Evolutionary conservation across 2,113 vertebrate species (phyloP).

Genomic region (Saccopteryx leptura): DNA sequence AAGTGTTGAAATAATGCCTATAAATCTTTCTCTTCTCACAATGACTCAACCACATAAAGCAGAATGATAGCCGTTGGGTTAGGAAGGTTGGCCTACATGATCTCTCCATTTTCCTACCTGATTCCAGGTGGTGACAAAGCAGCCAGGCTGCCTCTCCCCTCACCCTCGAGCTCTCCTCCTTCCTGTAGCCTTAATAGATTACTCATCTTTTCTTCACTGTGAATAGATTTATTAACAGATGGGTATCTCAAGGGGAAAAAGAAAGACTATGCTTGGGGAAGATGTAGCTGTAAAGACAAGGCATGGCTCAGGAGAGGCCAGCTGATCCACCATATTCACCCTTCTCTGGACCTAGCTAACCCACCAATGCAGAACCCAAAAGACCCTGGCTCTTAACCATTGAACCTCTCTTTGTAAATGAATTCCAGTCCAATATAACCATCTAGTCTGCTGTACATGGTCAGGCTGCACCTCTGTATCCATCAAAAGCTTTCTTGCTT

Average conservation of each 20-base stretch:
- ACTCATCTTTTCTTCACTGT: conserved; percentile 27
- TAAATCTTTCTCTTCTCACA: conserved; percentile 75
- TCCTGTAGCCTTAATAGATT: background rate
- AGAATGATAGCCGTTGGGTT: conserved; percentile 68
- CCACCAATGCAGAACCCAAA: background rate
- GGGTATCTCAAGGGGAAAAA: background rate
- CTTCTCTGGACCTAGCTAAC: background rate
- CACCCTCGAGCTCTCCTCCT: background rate
- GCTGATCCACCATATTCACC: background rate
- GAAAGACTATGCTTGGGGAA: background rate
- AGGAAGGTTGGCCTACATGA: conserved; percentile 47
- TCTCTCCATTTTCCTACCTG: background rate
- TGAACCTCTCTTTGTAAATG: background rate
- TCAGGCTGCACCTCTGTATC: background rate
- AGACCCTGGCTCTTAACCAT: background rate
- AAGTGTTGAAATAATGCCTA: conserved; percentile 73
- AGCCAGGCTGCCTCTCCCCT: conserved; percentile 13
- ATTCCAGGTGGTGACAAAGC: conserved; percentile 20
- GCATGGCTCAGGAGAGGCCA: background rate
- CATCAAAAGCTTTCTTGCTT: background rate
- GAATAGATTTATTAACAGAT: background rate
- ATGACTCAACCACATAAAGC: conserved; percentile 59
- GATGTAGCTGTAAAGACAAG: background rate
- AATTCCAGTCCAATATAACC: background rate
- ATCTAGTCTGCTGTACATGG: background rate